Conservation (phyloP, 2,113 vertebrate species). For the Phylloscopus whistleri region DNA sequence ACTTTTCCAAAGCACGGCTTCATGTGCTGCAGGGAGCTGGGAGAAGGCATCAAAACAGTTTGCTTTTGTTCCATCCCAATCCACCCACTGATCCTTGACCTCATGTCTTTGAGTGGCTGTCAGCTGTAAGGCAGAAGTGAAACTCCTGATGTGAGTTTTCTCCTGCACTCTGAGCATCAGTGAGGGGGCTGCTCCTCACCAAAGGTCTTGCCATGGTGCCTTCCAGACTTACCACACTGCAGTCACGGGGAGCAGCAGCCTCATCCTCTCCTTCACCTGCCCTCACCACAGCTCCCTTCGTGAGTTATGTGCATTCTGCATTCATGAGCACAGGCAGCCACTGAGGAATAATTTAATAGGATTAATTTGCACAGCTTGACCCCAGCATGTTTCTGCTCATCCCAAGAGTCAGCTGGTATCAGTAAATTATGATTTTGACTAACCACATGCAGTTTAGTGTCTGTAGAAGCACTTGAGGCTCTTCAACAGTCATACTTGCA, state of each 20-base stretch:
- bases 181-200: not conserved
- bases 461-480: constrained; percentile 22
- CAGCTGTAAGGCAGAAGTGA: not conserved
- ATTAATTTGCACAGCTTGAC: constrained; percentile 12
- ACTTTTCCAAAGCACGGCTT: not conserved
- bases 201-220: not conserved
- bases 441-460: not conserved
- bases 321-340: not conserved
- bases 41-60: not conserved
- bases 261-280: not conserved
- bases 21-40: not conserved
- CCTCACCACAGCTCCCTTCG: not conserved
- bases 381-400: constrained; percentile 40
- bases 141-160: not conserved
- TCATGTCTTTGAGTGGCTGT: not conserved
- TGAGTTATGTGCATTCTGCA: not conserved
- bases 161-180: not conserved
- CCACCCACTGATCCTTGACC: not conserved
- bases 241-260: not conserved
- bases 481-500: not conserved
- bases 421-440: constrained; percentile 19
- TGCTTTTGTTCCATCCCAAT: not conserved
- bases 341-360: not conserved
- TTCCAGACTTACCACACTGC: not conserved
- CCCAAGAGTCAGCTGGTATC: constrained; percentile 17